phyloP scores from a whole-genome alignment of 2,888 invertebrate genomes.

The Aphidius colemani region DNA sequence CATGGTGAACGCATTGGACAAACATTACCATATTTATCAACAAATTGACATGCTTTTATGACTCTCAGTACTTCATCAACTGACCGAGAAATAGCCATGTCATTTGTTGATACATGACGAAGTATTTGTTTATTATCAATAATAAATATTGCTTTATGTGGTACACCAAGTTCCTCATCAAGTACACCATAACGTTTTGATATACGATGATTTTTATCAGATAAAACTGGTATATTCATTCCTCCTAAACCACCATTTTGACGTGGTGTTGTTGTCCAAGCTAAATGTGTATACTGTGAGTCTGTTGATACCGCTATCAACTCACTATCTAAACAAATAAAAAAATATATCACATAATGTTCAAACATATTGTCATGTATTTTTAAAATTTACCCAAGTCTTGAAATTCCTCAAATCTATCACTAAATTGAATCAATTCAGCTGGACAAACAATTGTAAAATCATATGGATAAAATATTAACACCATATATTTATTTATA shows the following conservation, averaged over 20 bases:
- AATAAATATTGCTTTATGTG: constrained; percentile 91
- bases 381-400: constrained; percentile 34
- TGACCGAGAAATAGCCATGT: constrained; percentile 87
- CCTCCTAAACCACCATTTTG: constrained; percentile 80
- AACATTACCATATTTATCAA: constrained; percentile 84
- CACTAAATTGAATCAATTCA: constrained; percentile 47
- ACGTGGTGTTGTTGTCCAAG: constrained; percentile 43
- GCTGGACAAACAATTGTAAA: constrained; percentile 44
- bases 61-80: constrained; percentile 92
- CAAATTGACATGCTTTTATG: constrained; percentile 93
- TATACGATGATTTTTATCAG: constrained; percentile 87
- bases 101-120: constrained; percentile 92
- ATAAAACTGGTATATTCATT: constrained; percentile 89
- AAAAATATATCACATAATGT: background rate
- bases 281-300: constrained; percentile 42
- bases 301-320: constrained; percentile 46
- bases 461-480: constrained; percentile 46
- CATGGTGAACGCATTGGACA: constrained; percentile 37
- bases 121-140: constrained; percentile 84
- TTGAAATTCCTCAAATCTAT: constrained; percentile 42
- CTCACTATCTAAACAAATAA: constrained; percentile 36
- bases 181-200: constrained; percentile 85
- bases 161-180: constrained; percentile 85
- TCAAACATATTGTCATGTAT: background rate
- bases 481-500: constrained; percentile 40